A percentile compares a stretch with the other conserved stretches of the same genome.
phyloP scores from a whole-genome alignment of 2,797 vertebrate species.

The Meda fulgida region DNA sequence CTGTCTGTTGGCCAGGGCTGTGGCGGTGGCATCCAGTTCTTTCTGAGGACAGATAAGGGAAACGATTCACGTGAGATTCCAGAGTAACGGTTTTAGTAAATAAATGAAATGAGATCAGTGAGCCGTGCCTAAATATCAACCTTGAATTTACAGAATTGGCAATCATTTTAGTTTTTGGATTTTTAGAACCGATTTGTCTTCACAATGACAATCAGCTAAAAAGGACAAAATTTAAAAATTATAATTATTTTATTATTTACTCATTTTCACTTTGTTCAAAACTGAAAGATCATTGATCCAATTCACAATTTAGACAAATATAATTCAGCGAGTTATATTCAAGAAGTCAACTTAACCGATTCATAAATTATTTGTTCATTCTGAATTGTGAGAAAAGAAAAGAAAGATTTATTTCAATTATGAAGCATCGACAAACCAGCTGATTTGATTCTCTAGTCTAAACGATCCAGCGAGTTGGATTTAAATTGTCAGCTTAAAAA shows the following conservation, averaged over 20 bases:
- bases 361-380: not conserved
- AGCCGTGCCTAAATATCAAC: not conserved
- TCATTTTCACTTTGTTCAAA: too few relatives aligned
- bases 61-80: not conserved
- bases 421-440: not conserved
- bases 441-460: not conserved
- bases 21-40: slow-evolving; percentile 83
- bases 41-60: slow-evolving; percentile 72
- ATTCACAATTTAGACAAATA: not conserved
- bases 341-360: not conserved
- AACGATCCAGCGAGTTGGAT: slow-evolving; percentile 53
- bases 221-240: not conserved
- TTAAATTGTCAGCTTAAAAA: not conserved
- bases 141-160: not conserved
- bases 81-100: not conserved
- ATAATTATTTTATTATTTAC: not conserved
- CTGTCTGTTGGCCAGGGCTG: slow-evolving; percentile 96
- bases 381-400: not conserved
- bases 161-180: not conserved
- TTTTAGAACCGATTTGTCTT: not conserved
- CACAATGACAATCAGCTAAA: not conserved
- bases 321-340: not conserved
- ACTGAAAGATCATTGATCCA: not conserved
- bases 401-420: not conserved
- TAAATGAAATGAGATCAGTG: not conserved